Percentiles rank a stretch among this genome's conserved stretches.
phyloP scores from a whole-genome alignment of 2,113 vertebrate genomes.

The Eudyptes chrysolophus region DNA sequence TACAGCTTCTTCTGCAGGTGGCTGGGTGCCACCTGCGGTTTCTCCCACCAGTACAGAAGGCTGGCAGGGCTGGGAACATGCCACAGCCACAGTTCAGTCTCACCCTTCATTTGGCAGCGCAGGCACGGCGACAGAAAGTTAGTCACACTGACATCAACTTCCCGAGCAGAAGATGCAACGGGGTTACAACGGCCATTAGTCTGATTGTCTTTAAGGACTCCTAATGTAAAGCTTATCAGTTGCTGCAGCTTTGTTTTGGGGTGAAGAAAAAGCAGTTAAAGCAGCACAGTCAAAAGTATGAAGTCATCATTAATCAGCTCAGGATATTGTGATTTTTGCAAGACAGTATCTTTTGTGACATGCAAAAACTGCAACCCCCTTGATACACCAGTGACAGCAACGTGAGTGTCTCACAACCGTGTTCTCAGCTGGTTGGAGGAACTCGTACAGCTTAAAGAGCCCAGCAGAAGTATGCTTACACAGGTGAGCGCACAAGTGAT shows the following conservation, averaged over 20 bases:
- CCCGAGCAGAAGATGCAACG: background rate
- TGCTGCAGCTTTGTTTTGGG: background rate
- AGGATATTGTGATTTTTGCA: background rate
- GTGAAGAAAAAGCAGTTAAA: background rate
- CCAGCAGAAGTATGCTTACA: rapidly evolving
- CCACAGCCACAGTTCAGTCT: rapidly evolving
- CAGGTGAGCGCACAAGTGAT: background rate
- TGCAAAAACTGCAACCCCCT: rapidly evolving
- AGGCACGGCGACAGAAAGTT: no score
- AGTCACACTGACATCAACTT: background rate
- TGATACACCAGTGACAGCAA: background rate
- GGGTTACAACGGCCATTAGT: background rate
- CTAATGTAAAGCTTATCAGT: background rate
- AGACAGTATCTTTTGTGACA: background rate
- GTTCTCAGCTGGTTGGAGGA: background rate
- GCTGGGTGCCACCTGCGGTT: background rate
- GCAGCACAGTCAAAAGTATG: background rate
- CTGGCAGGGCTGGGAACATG: background rate
- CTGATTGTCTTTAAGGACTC: background rate
- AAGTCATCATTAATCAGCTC: background rate
- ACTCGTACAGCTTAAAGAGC: rapidly evolving
- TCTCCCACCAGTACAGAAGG: rapidly evolving
- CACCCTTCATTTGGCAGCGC: background rate
- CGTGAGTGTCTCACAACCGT: rapidly evolving
- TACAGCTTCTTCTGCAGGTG: background rate